Evolutionary conservation across 2,797 vertebrate species (phyloP).

Genomic region (Parauchenoglanis punctatus): DNA sequence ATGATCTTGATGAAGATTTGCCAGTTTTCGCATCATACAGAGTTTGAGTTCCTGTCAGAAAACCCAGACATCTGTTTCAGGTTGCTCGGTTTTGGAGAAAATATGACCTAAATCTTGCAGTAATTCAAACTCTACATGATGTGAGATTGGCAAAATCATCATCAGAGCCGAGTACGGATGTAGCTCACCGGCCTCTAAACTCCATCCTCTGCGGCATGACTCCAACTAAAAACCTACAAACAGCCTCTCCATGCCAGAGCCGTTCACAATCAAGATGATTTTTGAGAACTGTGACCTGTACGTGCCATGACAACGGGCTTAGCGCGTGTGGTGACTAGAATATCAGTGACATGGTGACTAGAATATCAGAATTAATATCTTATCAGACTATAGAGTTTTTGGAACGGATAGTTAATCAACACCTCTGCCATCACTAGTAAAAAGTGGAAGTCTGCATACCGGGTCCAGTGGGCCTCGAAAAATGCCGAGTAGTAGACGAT

Average conservation of each 20-base stretch:
- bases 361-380: neutral
- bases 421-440: neutral
- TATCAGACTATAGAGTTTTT: neutral
- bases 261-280: neutral
- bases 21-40: too few relatives aligned
- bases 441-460: constrained; percentile 68
- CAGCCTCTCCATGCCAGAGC: neutral
- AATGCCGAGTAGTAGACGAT: constrained; percentile 96
- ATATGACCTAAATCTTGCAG: too few relatives aligned
- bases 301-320: neutral
- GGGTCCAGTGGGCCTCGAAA: constrained; percentile 95
- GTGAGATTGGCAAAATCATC: neutral
- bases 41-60: too few relatives aligned
- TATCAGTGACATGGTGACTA: neutral
- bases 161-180: neutral
- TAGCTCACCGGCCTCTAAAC: neutral
- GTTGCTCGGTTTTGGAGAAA: too few relatives aligned
- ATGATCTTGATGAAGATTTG: neutral
- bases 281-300: neutral
- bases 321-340: neutral
- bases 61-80: too few relatives aligned
- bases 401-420: too few relatives aligned
- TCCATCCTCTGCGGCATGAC: neutral
- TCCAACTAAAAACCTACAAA: neutral
- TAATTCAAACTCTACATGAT: neutral